A percentile compares a stretch with the other conserved stretches of the same genome.
Evolutionary conservation across 2,113 vertebrate genomes (phyloP).

Genomic region (Alexandromys fortis): DNA sequence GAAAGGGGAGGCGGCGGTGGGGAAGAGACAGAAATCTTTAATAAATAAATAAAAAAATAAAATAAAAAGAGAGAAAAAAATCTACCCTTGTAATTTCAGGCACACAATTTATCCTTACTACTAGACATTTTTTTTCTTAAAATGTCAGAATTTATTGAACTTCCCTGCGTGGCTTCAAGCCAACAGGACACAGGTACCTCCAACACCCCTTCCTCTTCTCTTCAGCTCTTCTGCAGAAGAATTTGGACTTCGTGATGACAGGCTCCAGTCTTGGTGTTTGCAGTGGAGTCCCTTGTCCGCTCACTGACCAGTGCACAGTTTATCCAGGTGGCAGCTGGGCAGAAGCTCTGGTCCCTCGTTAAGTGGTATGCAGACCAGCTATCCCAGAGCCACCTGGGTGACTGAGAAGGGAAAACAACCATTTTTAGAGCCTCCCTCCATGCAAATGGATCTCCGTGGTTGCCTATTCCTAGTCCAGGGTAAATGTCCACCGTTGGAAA

Average conservation of each 20-base stretch:
- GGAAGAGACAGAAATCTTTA: too few relatives aligned
- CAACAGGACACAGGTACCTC: too few relatives aligned
- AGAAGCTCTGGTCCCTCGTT: constrained; percentile 90
- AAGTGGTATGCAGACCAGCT: constrained; percentile 93
- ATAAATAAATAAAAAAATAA: too few relatives aligned
- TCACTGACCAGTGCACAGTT: constrained; percentile 93
- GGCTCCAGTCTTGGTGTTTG: constrained; percentile 88
- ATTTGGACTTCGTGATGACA: too few relatives aligned
- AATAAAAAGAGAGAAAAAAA: too few relatives aligned
- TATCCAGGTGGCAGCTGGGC: constrained; percentile 93
- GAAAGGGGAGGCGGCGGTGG: too few relatives aligned
- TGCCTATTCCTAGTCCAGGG: background rate
- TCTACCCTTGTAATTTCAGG: background rate
- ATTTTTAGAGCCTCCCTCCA: background rate
- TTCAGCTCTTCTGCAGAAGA: too few relatives aligned
- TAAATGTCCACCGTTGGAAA: background rate
- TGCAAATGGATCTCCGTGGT: background rate
- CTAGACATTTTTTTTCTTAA: background rate
- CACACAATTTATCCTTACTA: background rate
- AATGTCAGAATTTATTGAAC: too few relatives aligned
- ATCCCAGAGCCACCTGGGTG: constrained; percentile 94
- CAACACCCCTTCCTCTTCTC: too few relatives aligned
- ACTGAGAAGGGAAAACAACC: constrained; percentile 78
- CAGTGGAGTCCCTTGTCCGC: constrained; percentile 89
- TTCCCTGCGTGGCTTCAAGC: too few relatives aligned